These are phyloP conservation scores for Zaprionus ghesquierei DNA, from an alignment of 1,140 invertebrate genomes.

Conservation along the genomic window DNA sequence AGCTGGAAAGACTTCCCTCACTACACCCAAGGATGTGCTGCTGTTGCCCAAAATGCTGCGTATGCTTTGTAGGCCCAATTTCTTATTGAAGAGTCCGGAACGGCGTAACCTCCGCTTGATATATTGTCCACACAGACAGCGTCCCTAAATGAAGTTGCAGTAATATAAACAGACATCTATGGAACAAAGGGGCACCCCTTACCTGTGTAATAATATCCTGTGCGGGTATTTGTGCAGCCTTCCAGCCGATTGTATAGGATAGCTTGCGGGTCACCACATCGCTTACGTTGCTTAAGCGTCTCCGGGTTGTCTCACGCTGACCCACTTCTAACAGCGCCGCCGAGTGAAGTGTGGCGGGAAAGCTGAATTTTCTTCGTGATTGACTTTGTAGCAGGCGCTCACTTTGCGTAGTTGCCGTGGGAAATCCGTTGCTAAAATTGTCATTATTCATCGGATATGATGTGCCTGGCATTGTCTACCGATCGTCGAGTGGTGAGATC, in stretches of 20 bases:
- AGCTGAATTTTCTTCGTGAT: conserved; percentile 84
- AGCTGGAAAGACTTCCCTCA: conserved; percentile 86
- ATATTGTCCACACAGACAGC: conserved; percentile 86
- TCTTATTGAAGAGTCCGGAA: conserved; percentile 87
- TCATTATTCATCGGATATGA: conserved; percentile 73
- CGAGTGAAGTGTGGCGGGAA: conserved; percentile 83
- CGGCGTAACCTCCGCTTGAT: conserved; percentile 86
- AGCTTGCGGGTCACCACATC: conserved; percentile 88
- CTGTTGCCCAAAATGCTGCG: conserved; percentile 85
- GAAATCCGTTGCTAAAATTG: conserved; percentile 69
- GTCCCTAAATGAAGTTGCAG: conserved; percentile 80
- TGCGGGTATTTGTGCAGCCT: conserved; percentile 84
- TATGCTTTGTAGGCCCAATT: conserved; percentile 87
- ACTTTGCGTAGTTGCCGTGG: conserved; percentile 61
- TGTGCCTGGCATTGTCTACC: conserved; percentile 62
- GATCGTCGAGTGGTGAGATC: conserved; percentile 18
- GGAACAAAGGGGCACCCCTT: not conserved
- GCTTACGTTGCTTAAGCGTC: conserved; percentile 88
- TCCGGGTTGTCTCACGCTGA: conserved; percentile 76
- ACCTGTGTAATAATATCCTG: conserved; percentile 85
- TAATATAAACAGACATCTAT: not conserved
- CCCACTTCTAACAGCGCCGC: conserved; percentile 74
- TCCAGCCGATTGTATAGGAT: conserved; percentile 88
- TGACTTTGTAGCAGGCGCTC: conserved; percentile 66
- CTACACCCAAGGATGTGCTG: conserved; percentile 82